Evolutionary conservation across 2,888 invertebrate species (phyloP).

Genomic region (Pristionchus mayeri): DNA sequence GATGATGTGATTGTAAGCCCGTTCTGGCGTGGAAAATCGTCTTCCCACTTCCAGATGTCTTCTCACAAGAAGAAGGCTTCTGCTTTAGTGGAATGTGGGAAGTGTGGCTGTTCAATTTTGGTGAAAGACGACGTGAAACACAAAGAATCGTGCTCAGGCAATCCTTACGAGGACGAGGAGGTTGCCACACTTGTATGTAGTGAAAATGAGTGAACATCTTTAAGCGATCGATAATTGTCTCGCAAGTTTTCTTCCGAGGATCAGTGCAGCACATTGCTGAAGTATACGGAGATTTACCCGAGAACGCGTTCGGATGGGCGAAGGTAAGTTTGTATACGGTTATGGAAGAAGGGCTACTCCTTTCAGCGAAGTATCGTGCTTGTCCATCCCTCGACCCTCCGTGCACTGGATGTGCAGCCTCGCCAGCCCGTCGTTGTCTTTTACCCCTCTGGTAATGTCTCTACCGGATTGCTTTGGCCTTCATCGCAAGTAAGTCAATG

Average conservation of each 20-base stretch:
- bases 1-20: too few relatives aligned
- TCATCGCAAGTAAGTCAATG: constrained; percentile 54
- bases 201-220: not conserved
- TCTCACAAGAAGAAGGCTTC: constrained; percentile 58
- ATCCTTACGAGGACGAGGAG: constrained; percentile 2
- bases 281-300: constrained; percentile 34
- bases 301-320: constrained; percentile 46
- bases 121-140: constrained; percentile 54
- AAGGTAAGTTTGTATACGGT: constrained; percentile 8
- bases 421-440: constrained; percentile 57
- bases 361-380: constrained; percentile 57
- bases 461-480: constrained; percentile 53
- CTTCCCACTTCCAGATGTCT: not conserved
- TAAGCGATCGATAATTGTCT: constrained; percentile 23
- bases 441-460: constrained; percentile 49
- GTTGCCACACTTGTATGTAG: not conserved
- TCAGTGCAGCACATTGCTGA: constrained; percentile 46
- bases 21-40: not conserved
- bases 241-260: constrained; percentile 21
- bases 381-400: constrained; percentile 64
- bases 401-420: constrained; percentile 59
- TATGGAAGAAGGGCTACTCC: not conserved
- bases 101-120: constrained; percentile 55
- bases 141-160: constrained; percentile 27
- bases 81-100: constrained; percentile 53